A percentile compares a stretch with the other conserved stretches of the same genome.
Evolutionary conservation across 2,113 vertebrate species (phyloP).

Genomic region (Ornithorhynchus anatinus): DNA sequence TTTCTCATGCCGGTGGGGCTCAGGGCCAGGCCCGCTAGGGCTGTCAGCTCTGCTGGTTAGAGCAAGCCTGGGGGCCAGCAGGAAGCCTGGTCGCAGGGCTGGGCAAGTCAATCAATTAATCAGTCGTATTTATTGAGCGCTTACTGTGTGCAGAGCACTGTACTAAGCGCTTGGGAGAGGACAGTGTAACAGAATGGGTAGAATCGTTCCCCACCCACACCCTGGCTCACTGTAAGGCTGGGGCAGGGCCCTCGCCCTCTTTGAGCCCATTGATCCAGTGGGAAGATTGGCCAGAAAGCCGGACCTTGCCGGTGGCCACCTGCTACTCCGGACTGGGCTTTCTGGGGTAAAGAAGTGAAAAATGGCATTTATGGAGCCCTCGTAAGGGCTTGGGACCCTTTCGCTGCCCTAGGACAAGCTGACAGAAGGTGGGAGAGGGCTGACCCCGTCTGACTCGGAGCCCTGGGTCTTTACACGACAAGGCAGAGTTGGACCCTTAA

Average conservation of each 20-base stretch:
- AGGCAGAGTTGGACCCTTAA: not conserved
- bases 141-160: too few relatives aligned
- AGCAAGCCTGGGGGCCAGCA: constrained; percentile 12
- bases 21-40: constrained; percentile 15
- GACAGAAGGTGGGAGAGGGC: not conserved
- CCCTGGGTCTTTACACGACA: not conserved
- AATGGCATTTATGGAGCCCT: constrained; percentile 20
- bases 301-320: not conserved
- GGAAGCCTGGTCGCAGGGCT: constrained; percentile 20
- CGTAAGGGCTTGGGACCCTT: not conserved
- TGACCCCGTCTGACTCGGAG: constrained; percentile 2
- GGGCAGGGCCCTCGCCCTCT: not conserved
- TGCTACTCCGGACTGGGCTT: constrained; percentile 32
- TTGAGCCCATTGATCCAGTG: constrained; percentile 3
- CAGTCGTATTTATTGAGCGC: too few relatives aligned
- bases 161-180: too few relatives aligned
- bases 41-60: not conserved
- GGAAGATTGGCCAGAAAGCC: constrained; percentile 27
- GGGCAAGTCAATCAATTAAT: constrained; percentile 8
- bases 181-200: too few relatives aligned
- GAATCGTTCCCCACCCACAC: too few relatives aligned
- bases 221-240: constrained; percentile 38
- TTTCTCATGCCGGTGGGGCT: constrained; percentile 21
- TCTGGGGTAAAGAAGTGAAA: constrained; percentile 37
- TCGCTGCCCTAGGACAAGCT: not conserved